Evolutionary conservation across 2,888 invertebrate species (phyloP), one percentile per base, ranked within the genome.

Genomic region (Choreutis nemorana): DNA sequence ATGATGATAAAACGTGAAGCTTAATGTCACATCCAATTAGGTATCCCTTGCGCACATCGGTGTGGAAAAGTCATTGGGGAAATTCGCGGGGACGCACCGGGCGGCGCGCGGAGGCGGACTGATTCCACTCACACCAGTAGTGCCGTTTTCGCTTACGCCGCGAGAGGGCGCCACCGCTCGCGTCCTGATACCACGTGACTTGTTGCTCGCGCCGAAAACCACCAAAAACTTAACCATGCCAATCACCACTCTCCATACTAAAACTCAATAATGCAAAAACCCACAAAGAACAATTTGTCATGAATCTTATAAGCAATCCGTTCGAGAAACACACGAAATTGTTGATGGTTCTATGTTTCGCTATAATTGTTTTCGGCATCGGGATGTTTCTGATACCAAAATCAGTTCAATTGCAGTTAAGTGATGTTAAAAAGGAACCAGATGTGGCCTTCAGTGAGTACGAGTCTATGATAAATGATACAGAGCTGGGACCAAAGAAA

Each of bases 51-150:
- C 63, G 40, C 41, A 60, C 64, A 68, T 73, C 68, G 55, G 45
- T 46, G 60, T 54, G 57, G 71, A 66, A 73, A 75, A 75, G 65
- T 70, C 71, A 67, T 60, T 56, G 64, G 66, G 71, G 66, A 72
- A 73, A 73, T 67, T 71, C 64, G 72, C 64, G 56, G 72, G 72
- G 77, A n/a, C n/a, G n/a, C n/a, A n/a, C n/a, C n/a, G n/a, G 60
- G 75, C 67, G 72, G 60, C 73, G 72, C 64, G 62, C 57, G n/a
- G n/a, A n/a, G n/a, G n/a, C 63, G 48, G 49, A 61, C 63, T 62
- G 60, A 71, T 72, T 68, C 67, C 65, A 55, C 57, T 55, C 50
- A 51, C 52, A 63, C 60, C 77, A 78, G 78, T n/a, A n/a, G n/a
- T 78, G 58, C 53, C 63, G 67, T 57, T 62, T 61, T 57, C 62